A percentile compares a stretch with the other conserved stretches of the same genome.
These are phyloP conservation scores for Epizoanthus rinbou DNA, from an alignment of 92 coral and sea anemone species.

Conservation along the genomic window DNA sequence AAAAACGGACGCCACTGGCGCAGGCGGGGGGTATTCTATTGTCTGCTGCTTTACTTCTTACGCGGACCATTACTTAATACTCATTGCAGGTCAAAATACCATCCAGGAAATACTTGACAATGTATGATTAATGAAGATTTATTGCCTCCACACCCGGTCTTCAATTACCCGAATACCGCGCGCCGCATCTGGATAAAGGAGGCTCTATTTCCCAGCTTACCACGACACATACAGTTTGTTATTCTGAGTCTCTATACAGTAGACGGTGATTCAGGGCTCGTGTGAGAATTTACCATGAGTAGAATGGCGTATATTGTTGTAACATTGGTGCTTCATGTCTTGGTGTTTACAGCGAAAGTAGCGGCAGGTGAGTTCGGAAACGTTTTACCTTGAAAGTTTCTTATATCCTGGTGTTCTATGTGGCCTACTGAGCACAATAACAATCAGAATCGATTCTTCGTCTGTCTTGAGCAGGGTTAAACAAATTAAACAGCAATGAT, in stretches of 20 bases:
- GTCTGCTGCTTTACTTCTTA: too few species aligned
- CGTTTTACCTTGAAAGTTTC: background rate
- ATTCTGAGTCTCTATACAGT: background rate
- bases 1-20: too few species aligned
- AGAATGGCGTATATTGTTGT: background rate
- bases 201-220: conserved; percentile 31
- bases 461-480: background rate
- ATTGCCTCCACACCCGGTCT: conserved; percentile 43
- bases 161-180: conserved; percentile 25
- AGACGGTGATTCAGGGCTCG: background rate
- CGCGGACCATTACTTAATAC: too few species aligned
- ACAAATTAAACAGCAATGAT: background rate
- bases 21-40: too few species aligned
- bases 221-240: conserved; percentile 12
- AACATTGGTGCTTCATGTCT: conserved; percentile 6
- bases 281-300: background rate
- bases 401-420: background rate
- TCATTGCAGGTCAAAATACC: conserved; percentile 4
- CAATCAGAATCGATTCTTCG: background rate
- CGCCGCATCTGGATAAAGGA: conserved; percentile 32
- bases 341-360: background rate
- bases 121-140: conserved; percentile 44
- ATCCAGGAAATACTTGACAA: conserved; percentile 35
- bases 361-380: conserved; percentile 5
- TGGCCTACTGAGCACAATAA: background rate